phyloP scores from a whole-genome alignment of 2,113 vertebrate species.

The Hemichromis elongatus region DNA sequence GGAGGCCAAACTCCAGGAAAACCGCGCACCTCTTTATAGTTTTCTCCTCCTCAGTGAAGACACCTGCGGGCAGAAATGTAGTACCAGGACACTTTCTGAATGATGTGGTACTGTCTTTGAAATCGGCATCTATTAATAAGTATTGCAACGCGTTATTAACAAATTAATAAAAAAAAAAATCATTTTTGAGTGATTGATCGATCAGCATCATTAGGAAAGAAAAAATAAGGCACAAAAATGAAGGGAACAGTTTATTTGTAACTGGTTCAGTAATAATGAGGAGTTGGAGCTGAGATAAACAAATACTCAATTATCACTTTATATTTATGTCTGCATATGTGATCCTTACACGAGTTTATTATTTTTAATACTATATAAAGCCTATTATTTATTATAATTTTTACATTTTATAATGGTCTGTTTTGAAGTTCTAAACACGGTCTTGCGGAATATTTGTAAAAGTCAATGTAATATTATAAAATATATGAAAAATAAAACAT shows the following conservation, averaged over 20 bases:
- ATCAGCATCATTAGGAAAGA: neutral
- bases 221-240: neutral
- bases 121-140: neutral
- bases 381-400: neutral
- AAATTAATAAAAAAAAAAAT: neutral
- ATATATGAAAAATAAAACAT: no score
- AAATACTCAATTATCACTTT: neutral
- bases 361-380: neutral
- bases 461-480: no score
- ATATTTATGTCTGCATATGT: neutral
- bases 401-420: neutral
- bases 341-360: neutral
- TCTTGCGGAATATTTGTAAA: neutral
- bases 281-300: neutral
- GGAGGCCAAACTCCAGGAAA: neutral
- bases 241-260: neutral
- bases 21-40: neutral
- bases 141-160: neutral
- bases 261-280: neutral
- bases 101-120: accelerated
- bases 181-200: accelerated
- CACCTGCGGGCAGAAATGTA: neutral
- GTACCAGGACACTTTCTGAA: neutral
- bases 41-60: accelerated
- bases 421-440: neutral